These are phyloP conservation scores for Pristionchus arcanus DNA, from an alignment of 2,888 invertebrate species.

Conservation along the genomic window DNA sequence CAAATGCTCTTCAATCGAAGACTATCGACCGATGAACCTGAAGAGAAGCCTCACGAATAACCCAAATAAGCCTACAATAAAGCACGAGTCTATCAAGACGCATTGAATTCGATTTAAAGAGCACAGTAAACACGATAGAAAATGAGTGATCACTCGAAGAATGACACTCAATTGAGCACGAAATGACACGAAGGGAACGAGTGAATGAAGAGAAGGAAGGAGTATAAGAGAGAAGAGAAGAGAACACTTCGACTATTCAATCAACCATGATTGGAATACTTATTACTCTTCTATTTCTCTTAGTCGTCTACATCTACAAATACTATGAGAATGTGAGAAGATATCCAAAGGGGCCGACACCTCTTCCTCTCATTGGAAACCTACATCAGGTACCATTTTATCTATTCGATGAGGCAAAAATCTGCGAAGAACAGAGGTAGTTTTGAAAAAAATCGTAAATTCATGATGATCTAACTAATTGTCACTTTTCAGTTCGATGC, in stretches of 20 bases:
- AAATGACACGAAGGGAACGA: slow-evolving; percentile 37
- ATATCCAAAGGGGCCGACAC: slow-evolving; percentile 43
- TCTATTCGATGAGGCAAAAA: no score
- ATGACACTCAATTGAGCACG: background rate
- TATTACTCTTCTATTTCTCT: background rate
- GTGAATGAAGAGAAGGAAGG: background rate
- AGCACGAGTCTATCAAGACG: background rate
- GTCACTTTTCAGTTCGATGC: slow-evolving; percentile 27
- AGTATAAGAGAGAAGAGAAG: slow-evolving; percentile 20
- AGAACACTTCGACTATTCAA: background rate
- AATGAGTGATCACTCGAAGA: background rate
- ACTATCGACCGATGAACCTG: background rate
- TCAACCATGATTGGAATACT: slow-evolving; percentile 32
- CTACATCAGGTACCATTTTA: slow-evolving; percentile 25
- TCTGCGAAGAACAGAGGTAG: no score
- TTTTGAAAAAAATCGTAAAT: no score
- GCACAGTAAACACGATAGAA: background rate
- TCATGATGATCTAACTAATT: no score
- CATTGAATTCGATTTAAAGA: background rate
- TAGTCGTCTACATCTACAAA: slow-evolving; percentile 39
- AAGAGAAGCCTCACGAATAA: background rate
- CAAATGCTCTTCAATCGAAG: background rate
- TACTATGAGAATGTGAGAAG: slow-evolving; percentile 46
- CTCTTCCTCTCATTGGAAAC: slow-evolving; percentile 49
- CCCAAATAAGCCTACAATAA: background rate